Evolutionary conservation across 2,113 vertebrate species (phyloP), one percentile per base, ranked within the genome.

Genomic region (Neolamprologus fasciatus): DNA sequence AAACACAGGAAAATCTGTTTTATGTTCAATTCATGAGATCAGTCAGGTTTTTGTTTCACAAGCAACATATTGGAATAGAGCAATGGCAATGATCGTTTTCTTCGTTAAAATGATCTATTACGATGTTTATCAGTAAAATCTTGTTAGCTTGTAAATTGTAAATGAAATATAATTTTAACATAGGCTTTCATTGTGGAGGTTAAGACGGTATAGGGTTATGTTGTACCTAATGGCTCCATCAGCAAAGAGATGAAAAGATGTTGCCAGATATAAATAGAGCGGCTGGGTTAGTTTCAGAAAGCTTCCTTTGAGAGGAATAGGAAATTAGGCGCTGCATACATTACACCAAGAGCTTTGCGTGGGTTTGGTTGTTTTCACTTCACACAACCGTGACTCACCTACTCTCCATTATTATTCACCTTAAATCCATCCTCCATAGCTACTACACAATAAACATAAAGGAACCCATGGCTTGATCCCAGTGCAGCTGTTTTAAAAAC

Each of bases 321-420:
- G 90, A 94, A 95, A 96, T 96, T 87, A 95, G 95, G 87, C 81
- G 85, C 90, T 92, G 94, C 92, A 96, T 95, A 94, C 94, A 96
- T 95, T 96, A 96, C 83, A 91, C 83, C 82, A 37, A 90, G 86
- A 94, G 86, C 91, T 92, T 88, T 94, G 94, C 87, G 94, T 96
- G 94, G 95, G 95, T 81, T 89, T 83, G 82, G 87, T 82, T 81
- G 78, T 93, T 93, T 93, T 95, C 85, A 88, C 93, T 94, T 93
- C 91, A 90, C 71, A 88, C 91, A 85, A 90, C 92, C 53, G 80
- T 94, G 91, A 92, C 85, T 93, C 90, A 92, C 91, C 63, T 92
- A 80, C 87, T 89, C 87, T 83, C 83, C 90, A 88, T 93, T 91
- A 91, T 94, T 90, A 92, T 93, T 91, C 92, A 89, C 89, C 91